Base-by-base conservation (phyloP, 1,140 invertebrate species). In the Phymastichus coffea region DNA sequence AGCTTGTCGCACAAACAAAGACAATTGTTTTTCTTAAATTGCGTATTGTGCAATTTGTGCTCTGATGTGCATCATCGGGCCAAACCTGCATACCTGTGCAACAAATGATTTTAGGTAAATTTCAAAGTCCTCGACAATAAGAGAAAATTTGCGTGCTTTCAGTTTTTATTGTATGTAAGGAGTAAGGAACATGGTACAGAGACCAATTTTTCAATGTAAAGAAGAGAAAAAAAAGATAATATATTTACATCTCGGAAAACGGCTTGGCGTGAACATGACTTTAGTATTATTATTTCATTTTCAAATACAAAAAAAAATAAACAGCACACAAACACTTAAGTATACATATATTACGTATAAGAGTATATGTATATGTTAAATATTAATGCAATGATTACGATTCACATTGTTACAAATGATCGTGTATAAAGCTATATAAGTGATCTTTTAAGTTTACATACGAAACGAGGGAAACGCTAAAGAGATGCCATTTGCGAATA, bases 371-470 rank as follows among this genome's bases (percentile, higher is more conserved):
- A 49, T 61, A 78, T 79, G 75, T 80, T 78, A 77, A 76, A 80
- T 77, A 79, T 77, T 76, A 76, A 77, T 62, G 73, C 75, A 77
- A 79, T 80, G 72, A 71, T 79, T 78, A 79, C 74, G 64, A 78
- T 78, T 77, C 70, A 76, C 69, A 75, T 78, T 79, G 77, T 79
- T 79, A 78, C 74, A 70, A 77, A 78, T 73, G 71, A 75, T 72
- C 75, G 68, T 78, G 77, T 79, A 80, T 80, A 80, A 80, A 80
- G 77, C 75, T 79, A 78, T 76, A 68, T 73, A 73, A 76, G 74
- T 77, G 76, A 77, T 78, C 65, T 70, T 74, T 73, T 76, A 75
- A 74, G 73, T 78, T 78, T 77, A 75, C 65, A 74, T 66, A 69
- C 65, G 59, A 71, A 72, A 52, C 66, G 68, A 72, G 57, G 62